Percentiles rank a stretch among this genome's conserved stretches.
phyloP scores from a whole-genome alignment of 1,140 invertebrate genomes.

The Centruroides sculpturatus region DNA sequence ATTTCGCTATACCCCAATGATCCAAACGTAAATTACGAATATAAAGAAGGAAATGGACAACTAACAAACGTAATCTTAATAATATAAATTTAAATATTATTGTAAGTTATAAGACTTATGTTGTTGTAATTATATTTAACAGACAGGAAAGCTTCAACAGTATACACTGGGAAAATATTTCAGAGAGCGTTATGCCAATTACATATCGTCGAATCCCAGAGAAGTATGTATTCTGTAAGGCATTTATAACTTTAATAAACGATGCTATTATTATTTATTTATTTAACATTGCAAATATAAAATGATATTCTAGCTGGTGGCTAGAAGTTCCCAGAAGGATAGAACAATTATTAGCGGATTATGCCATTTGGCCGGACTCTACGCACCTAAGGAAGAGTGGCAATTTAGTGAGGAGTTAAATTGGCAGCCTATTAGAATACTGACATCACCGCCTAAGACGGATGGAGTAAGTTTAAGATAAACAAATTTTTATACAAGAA shows the following conservation, averaged over 20 bases:
- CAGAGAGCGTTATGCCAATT: neutral
- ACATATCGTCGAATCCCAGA: neutral
- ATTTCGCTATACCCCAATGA: no score
- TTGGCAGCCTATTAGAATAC: neutral
- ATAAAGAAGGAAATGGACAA: no score
- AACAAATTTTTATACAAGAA: no score
- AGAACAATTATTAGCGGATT: neutral
- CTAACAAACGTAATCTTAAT: no score
- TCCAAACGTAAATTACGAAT: no score
- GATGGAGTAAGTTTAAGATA: no score
- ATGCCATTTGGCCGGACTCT: neutral
- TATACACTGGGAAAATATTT: neutral
- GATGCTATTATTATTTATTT: neutral
- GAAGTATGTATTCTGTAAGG: neutral
- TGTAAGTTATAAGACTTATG: no score
- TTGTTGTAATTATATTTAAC: neutral
- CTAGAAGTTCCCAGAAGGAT: conserved; percentile 1
- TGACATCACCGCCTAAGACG: no score
- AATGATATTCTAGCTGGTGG: neutral
- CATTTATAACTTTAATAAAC: no score
- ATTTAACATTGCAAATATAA: neutral
- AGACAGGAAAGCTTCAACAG: conserved; percentile 1
- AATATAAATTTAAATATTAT: no score
- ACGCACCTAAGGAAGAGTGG: conserved; percentile 1
- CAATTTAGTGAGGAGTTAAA: neutral